Percentiles rank a stretch among this genome's conserved stretches.
Conservation (phyloP, 2,888 invertebrate genomes). For the Drosophila eohydei region DNA sequence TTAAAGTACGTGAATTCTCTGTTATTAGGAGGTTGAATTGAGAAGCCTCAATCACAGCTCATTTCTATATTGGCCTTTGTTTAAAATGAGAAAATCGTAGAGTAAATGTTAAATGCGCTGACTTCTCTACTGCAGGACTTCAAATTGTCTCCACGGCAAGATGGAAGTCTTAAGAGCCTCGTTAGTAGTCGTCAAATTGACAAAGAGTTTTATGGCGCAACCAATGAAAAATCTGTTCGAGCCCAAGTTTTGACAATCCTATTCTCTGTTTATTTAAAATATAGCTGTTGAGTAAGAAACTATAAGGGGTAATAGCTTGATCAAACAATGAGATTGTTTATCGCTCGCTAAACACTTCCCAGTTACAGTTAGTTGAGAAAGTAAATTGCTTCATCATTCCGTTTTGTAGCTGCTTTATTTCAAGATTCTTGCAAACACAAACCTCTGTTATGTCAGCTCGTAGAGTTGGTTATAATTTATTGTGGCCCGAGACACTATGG, state of each 20-base stretch:
- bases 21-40: too few species aligned
- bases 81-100: too few species aligned
- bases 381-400: conserved; percentile 6
- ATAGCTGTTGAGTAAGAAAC: not conserved
- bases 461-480: conserved; percentile 35
- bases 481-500: conserved; percentile 28
- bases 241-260: not conserved
- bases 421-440: conserved; percentile 13
- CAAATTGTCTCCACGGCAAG: too few species aligned
- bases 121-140: too few species aligned
- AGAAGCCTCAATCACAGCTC: too few species aligned
- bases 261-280: not conserved
- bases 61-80: too few species aligned
- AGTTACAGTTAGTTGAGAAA: not conserved
- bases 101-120: too few species aligned
- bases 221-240: too few species aligned
- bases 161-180: too few species aligned
- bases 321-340: not conserved
- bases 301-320: not conserved
- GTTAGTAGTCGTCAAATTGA: too few species aligned
- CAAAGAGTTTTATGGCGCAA: too few species aligned
- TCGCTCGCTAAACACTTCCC: not conserved
- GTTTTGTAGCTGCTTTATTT: conserved; percentile 5
- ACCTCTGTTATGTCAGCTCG: conserved; percentile 12
- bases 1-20: too few species aligned